Conservation (phyloP, 1,140 invertebrate genomes). For the Camponotus floridanus region DNA sequence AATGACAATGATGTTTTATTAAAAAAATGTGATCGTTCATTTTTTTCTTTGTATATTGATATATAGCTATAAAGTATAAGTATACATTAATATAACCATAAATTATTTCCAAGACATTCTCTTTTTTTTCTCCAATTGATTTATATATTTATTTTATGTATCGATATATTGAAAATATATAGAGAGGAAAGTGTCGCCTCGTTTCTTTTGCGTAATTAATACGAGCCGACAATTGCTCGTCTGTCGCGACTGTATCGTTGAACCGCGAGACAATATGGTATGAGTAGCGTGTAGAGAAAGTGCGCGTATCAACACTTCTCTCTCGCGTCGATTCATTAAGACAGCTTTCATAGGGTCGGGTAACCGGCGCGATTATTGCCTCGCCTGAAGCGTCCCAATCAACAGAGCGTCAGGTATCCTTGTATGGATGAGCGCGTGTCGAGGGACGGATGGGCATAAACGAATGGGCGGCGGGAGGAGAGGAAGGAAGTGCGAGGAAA, state of each 20-base stretch:
- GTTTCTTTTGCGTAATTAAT: slow-evolving; percentile 59
- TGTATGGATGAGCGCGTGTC: slow-evolving; percentile 37
- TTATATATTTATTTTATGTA: not conserved
- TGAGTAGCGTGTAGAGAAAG: not conserved
- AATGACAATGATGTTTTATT: not conserved
- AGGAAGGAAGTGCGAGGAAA: not conserved
- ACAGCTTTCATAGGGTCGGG: slow-evolving; percentile 63
- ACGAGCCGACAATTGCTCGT: not conserved
- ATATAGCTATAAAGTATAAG: too few species aligned
- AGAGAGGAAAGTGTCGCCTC: not conserved
- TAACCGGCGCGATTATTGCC: slow-evolving; percentile 67
- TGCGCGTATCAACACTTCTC: slow-evolving; percentile 62
- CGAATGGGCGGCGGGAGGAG: slow-evolving; percentile 32
- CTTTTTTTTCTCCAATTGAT: not conserved
- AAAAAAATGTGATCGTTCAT: too few species aligned
- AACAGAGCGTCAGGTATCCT: slow-evolving; percentile 51
- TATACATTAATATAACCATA: too few species aligned
- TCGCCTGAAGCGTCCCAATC: slow-evolving; percentile 66
- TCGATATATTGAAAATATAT: not conserved
- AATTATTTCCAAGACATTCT: too few species aligned
- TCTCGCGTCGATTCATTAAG: slow-evolving; percentile 66
- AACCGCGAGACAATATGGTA: slow-evolving; percentile 40
- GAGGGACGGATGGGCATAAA: slow-evolving; percentile 60
- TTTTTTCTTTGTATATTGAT: too few species aligned
- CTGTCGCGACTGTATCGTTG: not conserved